These are phyloP conservation scores for Dromas ardeola DNA, from an alignment of 2,113 vertebrate species.

Conservation along the genomic window DNA sequence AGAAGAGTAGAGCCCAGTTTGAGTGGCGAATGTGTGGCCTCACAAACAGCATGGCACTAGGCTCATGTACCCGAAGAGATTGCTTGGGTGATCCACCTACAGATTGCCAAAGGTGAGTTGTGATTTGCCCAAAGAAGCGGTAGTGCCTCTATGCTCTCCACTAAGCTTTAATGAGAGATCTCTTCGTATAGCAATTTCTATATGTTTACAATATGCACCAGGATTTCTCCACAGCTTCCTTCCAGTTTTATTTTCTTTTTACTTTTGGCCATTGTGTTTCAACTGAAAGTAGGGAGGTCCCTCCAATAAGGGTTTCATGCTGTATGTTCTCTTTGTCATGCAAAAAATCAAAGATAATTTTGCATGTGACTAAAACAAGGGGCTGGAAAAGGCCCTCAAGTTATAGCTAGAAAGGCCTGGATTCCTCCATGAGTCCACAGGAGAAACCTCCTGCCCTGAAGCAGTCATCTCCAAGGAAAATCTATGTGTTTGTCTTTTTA, in stretches of 20 bases:
- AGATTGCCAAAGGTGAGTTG: neutral
- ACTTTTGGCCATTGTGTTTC: neutral
- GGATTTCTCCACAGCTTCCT: neutral
- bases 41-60: rapidly evolving
- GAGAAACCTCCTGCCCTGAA: neutral
- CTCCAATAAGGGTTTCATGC: neutral
- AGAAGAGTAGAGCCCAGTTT: neutral
- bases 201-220: neutral
- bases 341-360: neutral
- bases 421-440: neutral
- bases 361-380: neutral
- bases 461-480: neutral
- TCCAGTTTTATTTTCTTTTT: neutral
- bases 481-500: neutral
- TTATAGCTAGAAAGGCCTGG: neutral
- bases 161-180: rapidly evolving
- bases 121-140: neutral
- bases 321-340: neutral
- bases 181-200: neutral
- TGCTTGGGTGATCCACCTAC: neutral
- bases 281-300: neutral
- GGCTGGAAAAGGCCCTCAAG: neutral
- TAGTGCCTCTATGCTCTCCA: neutral
- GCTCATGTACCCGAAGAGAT: neutral
- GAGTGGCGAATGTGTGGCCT: rapidly evolving